A percentile compares a stretch with the other conserved stretches of the same genome.
phyloP scores from a whole-genome alignment of 2,888 invertebrate species.

The Bombyx huttoni region DNA sequence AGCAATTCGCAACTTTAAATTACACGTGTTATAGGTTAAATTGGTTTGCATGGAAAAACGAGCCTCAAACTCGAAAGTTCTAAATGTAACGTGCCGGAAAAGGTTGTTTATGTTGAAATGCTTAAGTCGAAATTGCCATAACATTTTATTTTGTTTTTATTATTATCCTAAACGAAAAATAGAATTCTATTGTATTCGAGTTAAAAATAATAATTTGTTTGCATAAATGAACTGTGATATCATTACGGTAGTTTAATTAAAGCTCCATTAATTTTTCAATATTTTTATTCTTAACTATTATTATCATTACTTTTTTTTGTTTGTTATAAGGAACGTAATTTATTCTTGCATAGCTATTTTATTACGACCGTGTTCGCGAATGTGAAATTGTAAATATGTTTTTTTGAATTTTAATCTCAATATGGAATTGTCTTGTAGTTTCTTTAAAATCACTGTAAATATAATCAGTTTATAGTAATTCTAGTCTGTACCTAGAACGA shows the following conservation, averaged over 20 bases:
- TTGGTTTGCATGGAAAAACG: no score
- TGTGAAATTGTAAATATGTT: slow-evolving; percentile 17
- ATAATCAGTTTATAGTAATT: not conserved
- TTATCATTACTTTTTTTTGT: slow-evolving; percentile 1
- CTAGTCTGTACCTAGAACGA: not conserved
- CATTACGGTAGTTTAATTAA: slow-evolving; percentile 62
- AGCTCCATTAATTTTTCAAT: slow-evolving; percentile 35
- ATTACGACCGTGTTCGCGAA: not conserved
- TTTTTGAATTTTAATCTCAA: slow-evolving; percentile 12
- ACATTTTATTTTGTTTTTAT: slow-evolving; percentile 19
- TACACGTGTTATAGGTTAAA: no score
- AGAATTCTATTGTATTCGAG: slow-evolving; percentile 21
- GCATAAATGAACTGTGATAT: slow-evolving; percentile 73
- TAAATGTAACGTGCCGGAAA: no score
- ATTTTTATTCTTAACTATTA: slow-evolving; percentile 2
- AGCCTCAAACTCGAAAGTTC: no score
- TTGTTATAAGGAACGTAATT: not conserved
- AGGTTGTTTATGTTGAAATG: slow-evolving; percentile 13
- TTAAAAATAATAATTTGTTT: slow-evolving; percentile 45
- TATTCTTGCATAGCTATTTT: not conserved
- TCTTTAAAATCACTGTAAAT: not conserved
- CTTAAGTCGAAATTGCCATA: slow-evolving; percentile 34
- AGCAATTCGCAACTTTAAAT: no score
- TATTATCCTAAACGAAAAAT: slow-evolving; percentile 10
- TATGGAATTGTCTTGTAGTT: not conserved